Conservation (phyloP, 1,140 invertebrate genomes). For the Magallana gigas region DNA sequence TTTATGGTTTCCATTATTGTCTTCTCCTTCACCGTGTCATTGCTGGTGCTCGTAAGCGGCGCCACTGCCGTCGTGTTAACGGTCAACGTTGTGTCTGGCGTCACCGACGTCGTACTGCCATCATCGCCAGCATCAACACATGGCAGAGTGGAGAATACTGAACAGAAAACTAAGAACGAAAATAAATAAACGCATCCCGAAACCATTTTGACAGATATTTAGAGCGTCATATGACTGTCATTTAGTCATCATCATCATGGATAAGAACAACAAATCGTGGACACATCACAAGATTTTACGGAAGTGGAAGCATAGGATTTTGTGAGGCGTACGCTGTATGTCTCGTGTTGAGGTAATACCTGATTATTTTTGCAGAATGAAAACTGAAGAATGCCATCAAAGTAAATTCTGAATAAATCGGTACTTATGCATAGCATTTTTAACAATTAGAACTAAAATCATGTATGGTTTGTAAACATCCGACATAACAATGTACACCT, state of each 20-base stretch:
- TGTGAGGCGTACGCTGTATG: background rate
- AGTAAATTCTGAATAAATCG: too few species aligned
- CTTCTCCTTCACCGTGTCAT: background rate
- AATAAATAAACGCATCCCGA: background rate
- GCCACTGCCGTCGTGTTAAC: background rate
- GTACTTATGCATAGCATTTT: too few species aligned
- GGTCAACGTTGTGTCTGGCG: background rate
- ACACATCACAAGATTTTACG: constrained; percentile 17
- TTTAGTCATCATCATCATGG: background rate
- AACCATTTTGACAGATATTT: background rate
- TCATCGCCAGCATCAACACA: background rate
- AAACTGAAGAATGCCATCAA: background rate
- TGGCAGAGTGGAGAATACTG: background rate
- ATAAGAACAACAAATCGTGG: background rate
- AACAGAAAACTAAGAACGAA: background rate
- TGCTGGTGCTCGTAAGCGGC: background rate
- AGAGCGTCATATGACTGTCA: background rate
- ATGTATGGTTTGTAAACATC: too few species aligned
- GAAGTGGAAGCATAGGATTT: background rate
- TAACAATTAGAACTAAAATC: too few species aligned
- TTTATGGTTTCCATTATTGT: background rate
- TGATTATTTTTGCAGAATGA: background rate
- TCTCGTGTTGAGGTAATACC: background rate
- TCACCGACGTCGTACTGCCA: too few species aligned
- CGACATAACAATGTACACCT: too few species aligned